phyloP scores from a whole-genome alignment of 2,888 invertebrate genomes.

The Pyralis farinalis region DNA sequence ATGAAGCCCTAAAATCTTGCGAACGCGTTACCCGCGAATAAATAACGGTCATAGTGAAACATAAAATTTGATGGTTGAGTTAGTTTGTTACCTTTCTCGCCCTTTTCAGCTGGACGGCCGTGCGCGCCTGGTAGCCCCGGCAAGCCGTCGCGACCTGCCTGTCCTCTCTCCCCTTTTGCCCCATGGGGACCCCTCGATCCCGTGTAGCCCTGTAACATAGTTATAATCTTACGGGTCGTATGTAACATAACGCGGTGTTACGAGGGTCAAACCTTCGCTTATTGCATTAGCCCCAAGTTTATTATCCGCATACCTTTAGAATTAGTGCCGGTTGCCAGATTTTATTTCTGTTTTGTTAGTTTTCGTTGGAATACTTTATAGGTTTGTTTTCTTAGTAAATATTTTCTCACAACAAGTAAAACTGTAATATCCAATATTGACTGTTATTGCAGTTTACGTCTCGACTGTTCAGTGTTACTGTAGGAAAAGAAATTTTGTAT shows the following conservation, averaged over 20 bases:
- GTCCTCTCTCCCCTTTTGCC: slow-evolving; percentile 84
- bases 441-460: background rate
- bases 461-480: background rate
- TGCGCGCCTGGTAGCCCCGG: slow-evolving; percentile 81
- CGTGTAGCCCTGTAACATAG: slow-evolving; percentile 69
- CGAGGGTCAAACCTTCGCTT: slow-evolving; percentile 68
- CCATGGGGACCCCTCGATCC: slow-evolving; percentile 82
- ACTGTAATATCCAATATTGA: background rate
- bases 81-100: slow-evolving; percentile 84
- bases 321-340: slow-evolving; percentile 43
- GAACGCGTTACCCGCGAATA: slow-evolving; percentile 63
- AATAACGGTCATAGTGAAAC: slow-evolving; percentile 73
- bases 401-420: background rate
- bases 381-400: background rate
- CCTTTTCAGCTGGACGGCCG: slow-evolving; percentile 86
- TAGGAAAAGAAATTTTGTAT: background rate
- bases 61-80: slow-evolving; percentile 79
- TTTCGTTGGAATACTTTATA: background rate
- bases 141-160: slow-evolving; percentile 85
- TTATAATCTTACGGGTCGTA: slow-evolving; percentile 59
- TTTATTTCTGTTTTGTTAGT: slow-evolving; percentile 34
- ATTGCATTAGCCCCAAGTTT: slow-evolving; percentile 63
- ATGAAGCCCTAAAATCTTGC: slow-evolving; percentile 69
- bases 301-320: slow-evolving; percentile 56
- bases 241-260: slow-evolving; percentile 61